phyloP scores from a whole-genome alignment of 2,797 vertebrate genomes.

The Tarsius wallacei region DNA sequence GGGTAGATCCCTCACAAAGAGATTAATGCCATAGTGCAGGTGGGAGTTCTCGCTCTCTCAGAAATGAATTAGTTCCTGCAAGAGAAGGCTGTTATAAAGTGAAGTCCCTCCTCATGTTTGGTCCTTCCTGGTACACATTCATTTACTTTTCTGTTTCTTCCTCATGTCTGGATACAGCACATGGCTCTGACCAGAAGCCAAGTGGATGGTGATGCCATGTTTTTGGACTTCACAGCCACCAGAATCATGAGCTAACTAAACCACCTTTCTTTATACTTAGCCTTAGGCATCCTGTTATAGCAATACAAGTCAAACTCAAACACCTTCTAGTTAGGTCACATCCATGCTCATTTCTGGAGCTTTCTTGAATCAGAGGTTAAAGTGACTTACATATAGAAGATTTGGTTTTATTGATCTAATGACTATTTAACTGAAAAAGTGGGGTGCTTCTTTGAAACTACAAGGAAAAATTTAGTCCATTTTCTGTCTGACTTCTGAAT shows the following conservation, averaged over 20 bases:
- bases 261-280: not conserved
- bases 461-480: not conserved
- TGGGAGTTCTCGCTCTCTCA: not conserved
- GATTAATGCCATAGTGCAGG: not conserved
- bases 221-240: not conserved
- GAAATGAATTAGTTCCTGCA: not conserved
- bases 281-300: not conserved
- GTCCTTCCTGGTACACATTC: not conserved
- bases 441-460: conserved; percentile 2
- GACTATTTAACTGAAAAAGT: not conserved
- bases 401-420: not conserved
- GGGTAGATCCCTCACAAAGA: not conserved
- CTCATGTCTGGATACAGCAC: not conserved
- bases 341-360: not conserved
- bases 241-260: not conserved
- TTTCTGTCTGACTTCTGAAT: not conserved
- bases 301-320: not conserved
- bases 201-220: not conserved
- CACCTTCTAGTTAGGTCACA: not conserved
- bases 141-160: not conserved
- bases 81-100: not conserved
- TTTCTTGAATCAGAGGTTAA: not conserved
- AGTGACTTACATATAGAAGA: not conserved
- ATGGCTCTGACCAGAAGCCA: not conserved
- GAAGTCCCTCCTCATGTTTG: not conserved